Evolutionary conservation across 2,113 vertebrate species (phyloP).

Genomic region (Platysteira castanea): DNA sequence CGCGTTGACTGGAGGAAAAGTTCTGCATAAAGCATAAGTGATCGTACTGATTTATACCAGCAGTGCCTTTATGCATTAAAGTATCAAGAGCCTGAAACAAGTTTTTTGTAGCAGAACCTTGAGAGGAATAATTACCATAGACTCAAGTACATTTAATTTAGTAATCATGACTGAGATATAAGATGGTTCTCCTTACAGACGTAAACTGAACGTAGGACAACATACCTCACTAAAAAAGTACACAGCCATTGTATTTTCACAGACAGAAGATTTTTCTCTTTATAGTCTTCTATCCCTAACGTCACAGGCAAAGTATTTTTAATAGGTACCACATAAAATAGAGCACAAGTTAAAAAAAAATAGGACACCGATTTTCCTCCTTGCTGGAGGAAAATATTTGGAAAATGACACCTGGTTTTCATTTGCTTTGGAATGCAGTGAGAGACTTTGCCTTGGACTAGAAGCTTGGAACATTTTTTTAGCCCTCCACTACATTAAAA

Average conservation of each 20-base stretch:
- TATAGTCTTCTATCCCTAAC: background rate
- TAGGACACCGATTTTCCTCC: background rate
- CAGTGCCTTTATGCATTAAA: background rate
- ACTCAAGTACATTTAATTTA: background rate
- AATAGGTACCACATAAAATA: background rate
- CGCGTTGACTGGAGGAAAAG: background rate
- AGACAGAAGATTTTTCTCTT: background rate
- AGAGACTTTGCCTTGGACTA: background rate
- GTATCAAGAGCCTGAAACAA: background rate
- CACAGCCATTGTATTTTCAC: background rate
- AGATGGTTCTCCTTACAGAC: background rate
- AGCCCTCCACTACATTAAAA: background rate
- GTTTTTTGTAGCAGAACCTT: background rate
- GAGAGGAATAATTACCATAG: background rate
- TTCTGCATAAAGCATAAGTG: background rate
- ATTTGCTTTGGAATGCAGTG: conserved; percentile 3
- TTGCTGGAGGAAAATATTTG: background rate
- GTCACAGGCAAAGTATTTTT: conserved; percentile 13
- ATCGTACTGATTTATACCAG: background rate
- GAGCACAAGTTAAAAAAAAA: background rate
- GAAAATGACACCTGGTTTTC: background rate
- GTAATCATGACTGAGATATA: background rate
- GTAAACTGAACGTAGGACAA: background rate
- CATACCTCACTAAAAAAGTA: background rate
- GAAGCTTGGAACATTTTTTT: background rate